phyloP scores from a whole-genome alignment of 1,140 invertebrate species.

The Euwallacea similis region DNA sequence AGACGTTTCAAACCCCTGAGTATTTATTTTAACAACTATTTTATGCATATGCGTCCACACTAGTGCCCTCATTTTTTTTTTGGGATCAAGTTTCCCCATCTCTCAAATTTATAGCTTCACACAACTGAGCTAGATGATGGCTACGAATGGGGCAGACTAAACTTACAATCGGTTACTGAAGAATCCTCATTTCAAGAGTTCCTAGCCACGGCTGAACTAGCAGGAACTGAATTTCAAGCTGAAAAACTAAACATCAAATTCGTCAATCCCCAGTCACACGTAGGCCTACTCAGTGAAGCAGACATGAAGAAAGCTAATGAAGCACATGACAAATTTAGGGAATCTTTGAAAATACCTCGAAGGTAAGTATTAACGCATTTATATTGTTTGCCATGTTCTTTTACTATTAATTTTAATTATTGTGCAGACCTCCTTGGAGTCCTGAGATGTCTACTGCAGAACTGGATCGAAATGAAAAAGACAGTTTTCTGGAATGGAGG shows the following conservation, averaged over 20 bases:
- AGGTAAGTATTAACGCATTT: conserved; percentile 52
- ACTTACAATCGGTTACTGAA: conserved; percentile 93
- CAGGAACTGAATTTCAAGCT: conserved; percentile 89
- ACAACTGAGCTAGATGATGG: conserved; percentile 87
- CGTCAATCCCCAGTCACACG: conserved; percentile 63
- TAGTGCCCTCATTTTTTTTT: no score
- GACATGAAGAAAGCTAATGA: conserved; percentile 64
- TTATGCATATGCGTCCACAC: no score
- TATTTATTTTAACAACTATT: no score
- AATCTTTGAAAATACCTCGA: conserved; percentile 76
- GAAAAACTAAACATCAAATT: conserved; percentile 89
- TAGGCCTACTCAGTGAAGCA: conserved; percentile 66
- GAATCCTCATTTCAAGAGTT: conserved; percentile 96
- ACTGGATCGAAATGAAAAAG: conserved; percentile 74
- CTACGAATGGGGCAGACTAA: conserved; percentile 85
- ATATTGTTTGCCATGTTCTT: neutral
- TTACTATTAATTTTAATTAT: neutral
- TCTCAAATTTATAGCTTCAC: conserved; percentile 68
- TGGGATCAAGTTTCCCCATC: neutral
- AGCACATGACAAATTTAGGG: conserved; percentile 67
- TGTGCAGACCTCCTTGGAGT: conserved; percentile 78
- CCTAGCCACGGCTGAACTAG: conserved; percentile 88
- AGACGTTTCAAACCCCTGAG: no score
- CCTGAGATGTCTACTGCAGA: conserved; percentile 74
- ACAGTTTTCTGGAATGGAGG: conserved; percentile 88